Conservation (phyloP, 2,888 invertebrate genomes). For the Elysia crispata region DNA sequence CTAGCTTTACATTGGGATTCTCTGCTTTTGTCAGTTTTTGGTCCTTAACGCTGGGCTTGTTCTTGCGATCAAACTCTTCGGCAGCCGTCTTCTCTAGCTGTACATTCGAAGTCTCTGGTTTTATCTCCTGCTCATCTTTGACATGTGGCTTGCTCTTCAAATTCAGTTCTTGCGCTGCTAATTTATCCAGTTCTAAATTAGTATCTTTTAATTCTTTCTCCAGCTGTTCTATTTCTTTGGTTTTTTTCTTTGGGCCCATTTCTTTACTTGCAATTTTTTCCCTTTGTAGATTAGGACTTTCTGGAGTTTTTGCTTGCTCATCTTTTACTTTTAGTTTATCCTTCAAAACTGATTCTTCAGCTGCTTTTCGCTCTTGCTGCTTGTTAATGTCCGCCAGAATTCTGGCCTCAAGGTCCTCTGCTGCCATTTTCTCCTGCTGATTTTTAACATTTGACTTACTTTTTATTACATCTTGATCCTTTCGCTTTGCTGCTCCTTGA, state of each 20-base stretch:
- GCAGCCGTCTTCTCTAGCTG: no score
- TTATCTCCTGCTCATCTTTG: no score
- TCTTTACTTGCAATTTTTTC: no score
- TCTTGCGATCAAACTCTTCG: no score
- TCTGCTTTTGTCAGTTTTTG: background rate
- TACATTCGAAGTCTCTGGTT: no score
- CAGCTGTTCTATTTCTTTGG: background rate
- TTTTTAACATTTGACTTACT: background rate
- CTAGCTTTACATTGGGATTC: background rate
- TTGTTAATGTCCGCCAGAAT: background rate
- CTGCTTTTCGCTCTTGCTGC: background rate
- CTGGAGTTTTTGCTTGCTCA: no score
- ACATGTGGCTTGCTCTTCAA: no score
- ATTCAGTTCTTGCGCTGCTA: background rate
- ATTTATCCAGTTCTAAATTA: background rate
- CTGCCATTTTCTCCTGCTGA: background rate
- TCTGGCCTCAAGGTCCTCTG: background rate
- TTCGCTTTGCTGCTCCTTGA: no score
- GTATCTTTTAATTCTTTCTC: background rate
- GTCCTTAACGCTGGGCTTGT: no score
- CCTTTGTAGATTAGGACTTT: no score
- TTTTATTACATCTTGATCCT: background rate
- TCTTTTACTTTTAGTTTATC: no score
- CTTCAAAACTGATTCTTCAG: background rate
- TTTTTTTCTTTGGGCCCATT: background rate